Conservation (phyloP, 2,797 vertebrate species). For the Thalassophryne amazonica region DNA sequence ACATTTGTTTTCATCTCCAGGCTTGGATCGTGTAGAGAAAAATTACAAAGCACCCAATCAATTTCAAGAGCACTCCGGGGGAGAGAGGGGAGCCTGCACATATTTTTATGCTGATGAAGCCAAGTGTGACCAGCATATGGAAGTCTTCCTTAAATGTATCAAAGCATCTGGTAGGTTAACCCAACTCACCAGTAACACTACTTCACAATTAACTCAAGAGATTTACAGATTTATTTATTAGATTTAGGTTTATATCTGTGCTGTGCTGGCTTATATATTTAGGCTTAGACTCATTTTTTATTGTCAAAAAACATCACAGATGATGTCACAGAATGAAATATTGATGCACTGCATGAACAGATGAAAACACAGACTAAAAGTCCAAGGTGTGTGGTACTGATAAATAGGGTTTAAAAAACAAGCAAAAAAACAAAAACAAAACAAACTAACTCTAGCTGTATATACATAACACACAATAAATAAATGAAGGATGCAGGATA, state of each 20-base stretch:
- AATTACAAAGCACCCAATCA: constrained; percentile 67
- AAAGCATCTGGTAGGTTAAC: constrained; percentile 80
- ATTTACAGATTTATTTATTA: too few relatives aligned
- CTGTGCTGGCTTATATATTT: not conserved
- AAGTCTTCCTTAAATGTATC: constrained; percentile 87
- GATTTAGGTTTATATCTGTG: not conserved
- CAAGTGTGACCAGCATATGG: constrained; percentile 92
- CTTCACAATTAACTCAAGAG: not conserved
- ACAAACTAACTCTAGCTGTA: too few relatives aligned
- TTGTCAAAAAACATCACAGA: too few relatives aligned
- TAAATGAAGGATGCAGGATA: too few relatives aligned
- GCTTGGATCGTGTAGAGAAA: constrained; percentile 66
- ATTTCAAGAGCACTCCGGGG: constrained; percentile 67
- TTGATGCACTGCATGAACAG: too few relatives aligned
- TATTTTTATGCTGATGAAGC: constrained; percentile 84
- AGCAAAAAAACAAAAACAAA: too few relatives aligned
- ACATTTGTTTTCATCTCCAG: constrained; percentile 55
- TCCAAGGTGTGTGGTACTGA: too few relatives aligned
- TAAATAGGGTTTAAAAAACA: too few relatives aligned
- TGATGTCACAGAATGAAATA: too few relatives aligned
- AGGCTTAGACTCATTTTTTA: too few relatives aligned
- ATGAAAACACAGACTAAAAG: too few relatives aligned
- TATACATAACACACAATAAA: too few relatives aligned
- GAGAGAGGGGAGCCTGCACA: constrained; percentile 62
- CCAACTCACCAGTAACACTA: not conserved